Evolutionary conservation across 2,113 vertebrate species (phyloP).

Genomic region (human): GRCh38 chr14:97535001-97535500

Average conservation of each 20-base stretch:
- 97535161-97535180: rapidly evolving
- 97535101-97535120: rapidly evolving
- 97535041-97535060: no score
- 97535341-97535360: rapidly evolving
- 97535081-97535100: background rate
- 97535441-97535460: background rate
- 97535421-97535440: background rate
- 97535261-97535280: rapidly evolving
- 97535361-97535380: no score
- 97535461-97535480: background rate
- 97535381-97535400: background rate
- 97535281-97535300: background rate
- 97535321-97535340: rapidly evolving
- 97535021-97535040: rapidly evolving
- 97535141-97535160: no score
- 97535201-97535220: rapidly evolving
- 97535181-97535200: no score
- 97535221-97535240: rapidly evolving
- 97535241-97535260: rapidly evolving
- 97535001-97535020: rapidly evolving
- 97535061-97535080: rapidly evolving
- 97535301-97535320: rapidly evolving
- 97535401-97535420: background rate
- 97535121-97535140: no score
- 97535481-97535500: rapidly evolving